Percentiles rank a stretch among this genome's conserved stretches.
Evolutionary conservation across 2,797 vertebrate species (phyloP).

Genomic region (Anabas testudineus): DNA sequence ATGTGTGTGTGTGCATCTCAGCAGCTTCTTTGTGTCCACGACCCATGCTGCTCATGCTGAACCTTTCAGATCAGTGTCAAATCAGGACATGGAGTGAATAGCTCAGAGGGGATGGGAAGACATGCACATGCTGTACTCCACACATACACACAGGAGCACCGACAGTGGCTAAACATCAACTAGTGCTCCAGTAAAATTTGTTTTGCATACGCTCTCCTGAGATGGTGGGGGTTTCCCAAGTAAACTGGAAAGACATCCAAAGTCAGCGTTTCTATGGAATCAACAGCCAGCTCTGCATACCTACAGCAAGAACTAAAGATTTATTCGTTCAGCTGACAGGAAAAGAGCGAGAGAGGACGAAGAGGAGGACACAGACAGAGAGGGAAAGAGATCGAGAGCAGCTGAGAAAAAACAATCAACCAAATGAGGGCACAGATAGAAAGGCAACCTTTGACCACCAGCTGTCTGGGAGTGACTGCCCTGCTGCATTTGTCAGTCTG

Average conservation of each 20-base stretch:
- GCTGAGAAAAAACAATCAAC: slow-evolving; percentile 74
- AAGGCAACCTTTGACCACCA: slow-evolving; percentile 76
- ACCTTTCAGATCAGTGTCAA: slow-evolving; percentile 29
- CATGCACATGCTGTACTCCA: slow-evolving; percentile 2
- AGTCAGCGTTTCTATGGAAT: slow-evolving; percentile 20
- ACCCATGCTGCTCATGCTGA: slow-evolving; percentile 14
- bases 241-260: slow-evolving; percentile 20
- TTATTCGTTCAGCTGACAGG: slow-evolving; percentile 46
- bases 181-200: slow-evolving; percentile 9
- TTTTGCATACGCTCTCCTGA: slow-evolving; percentile 25
- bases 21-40: slow-evolving; percentile 4
- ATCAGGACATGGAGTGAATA: slow-evolving; percentile 9
- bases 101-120: neutral
- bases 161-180: slow-evolving; percentile 10
- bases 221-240: slow-evolving; percentile 14
- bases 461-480: slow-evolving; percentile 76
- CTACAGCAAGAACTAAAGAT: slow-evolving; percentile 46
- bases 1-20: slow-evolving; percentile 8
- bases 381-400: slow-evolving; percentile 38
- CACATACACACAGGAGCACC: slow-evolving; percentile 1
- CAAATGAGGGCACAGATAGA: slow-evolving; percentile 75
- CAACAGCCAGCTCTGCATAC: slow-evolving; percentile 37
- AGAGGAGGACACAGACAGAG: slow-evolving; percentile 10
- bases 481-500: slow-evolving; percentile 71
- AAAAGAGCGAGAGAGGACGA: slow-evolving; percentile 7